Evolutionary conservation across 1,140 invertebrate genomes (phyloP).

Genomic region (Lepeophtheirus salmonis): DNA sequence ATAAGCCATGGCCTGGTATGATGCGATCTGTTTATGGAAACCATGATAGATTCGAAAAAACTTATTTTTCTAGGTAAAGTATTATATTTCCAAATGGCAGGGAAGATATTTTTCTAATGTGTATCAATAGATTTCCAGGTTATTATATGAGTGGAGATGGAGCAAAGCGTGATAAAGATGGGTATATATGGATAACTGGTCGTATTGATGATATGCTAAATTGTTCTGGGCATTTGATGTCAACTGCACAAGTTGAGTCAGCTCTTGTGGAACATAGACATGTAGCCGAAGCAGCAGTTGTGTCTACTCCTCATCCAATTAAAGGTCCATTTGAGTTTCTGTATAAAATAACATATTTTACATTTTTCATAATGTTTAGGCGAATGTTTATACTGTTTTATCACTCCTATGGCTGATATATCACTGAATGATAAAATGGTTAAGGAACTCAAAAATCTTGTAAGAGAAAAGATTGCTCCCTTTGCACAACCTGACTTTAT

Average conservation of each 20-base stretch:
- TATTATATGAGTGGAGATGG: conserved; percentile 95
- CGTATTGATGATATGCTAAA: conserved; percentile 95
- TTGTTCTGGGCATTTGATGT: conserved; percentile 89
- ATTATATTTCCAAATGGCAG: background rate
- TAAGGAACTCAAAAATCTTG: conserved; percentile 42
- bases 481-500: conserved; percentile 89
- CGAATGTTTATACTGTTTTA: conserved; percentile 88
- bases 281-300: conserved; percentile 83
- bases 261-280: conserved; percentile 59
- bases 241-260: conserved; percentile 81
- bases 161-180: conserved; percentile 70
- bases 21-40: conserved; percentile 82
- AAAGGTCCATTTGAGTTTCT: too few relatives aligned
- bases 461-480: conserved; percentile 78
- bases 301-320: conserved; percentile 71
- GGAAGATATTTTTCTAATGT: background rate
- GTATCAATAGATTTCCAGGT: conserved; percentile 79
- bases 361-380: too few relatives aligned
- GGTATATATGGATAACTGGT: conserved; percentile 90
- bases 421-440: conserved; percentile 47
- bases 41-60: conserved; percentile 76
- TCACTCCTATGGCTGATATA: conserved; percentile 60
- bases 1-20: conserved; percentile 86
- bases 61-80: conserved; percentile 48
- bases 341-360: too few relatives aligned